A percentile compares a stretch with the other conserved stretches of the same genome.
Evolutionary conservation across 2,797 vertebrate genomes (phyloP).

Genomic region (Morus bassanus): DNA sequence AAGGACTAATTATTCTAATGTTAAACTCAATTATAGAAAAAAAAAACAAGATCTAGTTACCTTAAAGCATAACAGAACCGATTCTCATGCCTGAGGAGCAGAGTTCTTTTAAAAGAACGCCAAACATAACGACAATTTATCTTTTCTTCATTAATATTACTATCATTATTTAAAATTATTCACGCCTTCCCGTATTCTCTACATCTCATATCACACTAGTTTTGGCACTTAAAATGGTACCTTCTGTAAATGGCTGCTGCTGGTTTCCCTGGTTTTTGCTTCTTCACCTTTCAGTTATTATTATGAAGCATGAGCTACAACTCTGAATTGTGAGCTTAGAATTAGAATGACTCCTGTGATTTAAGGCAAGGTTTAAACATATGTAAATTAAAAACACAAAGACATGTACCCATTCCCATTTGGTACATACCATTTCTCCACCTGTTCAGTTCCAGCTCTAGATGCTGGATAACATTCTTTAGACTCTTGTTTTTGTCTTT

Average conservation of each 20-base stretch:
- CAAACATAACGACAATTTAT: neutral
- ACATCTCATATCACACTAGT: fast-evolving
- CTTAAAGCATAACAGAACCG: neutral
- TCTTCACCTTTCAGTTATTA: neutral
- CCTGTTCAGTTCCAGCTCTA: slow-evolving; percentile 92
- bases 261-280: neutral
- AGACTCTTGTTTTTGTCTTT: slow-evolving; percentile 96
- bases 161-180: neutral
- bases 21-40: neutral
- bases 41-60: neutral
- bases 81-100: neutral
- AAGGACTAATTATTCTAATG: neutral
- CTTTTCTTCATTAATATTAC: neutral
- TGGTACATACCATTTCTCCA: slow-evolving; percentile 88
- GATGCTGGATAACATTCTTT: slow-evolving; percentile 90
- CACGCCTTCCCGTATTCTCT: neutral
- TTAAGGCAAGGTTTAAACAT: neutral
- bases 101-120: neutral
- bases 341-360: neutral
- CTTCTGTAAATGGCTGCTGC: neutral
- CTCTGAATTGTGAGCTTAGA: neutral
- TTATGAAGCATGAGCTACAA: neutral
- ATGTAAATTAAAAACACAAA: fast-evolving
- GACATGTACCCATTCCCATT: neutral
- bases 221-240: neutral